Base-by-base conservation (phyloP, 1,140 invertebrate genomes). In the Drosophila punjabiensis region DNA sequence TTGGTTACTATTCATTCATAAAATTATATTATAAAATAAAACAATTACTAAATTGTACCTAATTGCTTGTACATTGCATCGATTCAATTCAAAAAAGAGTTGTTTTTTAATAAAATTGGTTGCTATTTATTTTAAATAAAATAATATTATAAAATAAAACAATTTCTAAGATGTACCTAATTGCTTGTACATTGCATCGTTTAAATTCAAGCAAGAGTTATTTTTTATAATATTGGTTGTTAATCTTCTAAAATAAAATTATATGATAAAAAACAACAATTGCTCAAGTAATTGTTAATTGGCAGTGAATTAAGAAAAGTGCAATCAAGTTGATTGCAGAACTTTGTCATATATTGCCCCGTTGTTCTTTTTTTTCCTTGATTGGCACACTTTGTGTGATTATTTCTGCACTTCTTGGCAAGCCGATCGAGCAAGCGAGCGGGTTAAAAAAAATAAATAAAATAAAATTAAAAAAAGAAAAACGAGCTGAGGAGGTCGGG, bases 351-450 rank as follows among this genome's bases (percentile, higher is more conserved):
- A 59, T 41, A 8, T 33, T 59, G 10, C 37, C 30, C 18, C 28
- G n/a, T 39, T 39, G 11, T 11, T 14, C 14, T 18, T 28, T n/a
- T 10, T 28, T 16, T 35, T 43, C 30, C 68, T 52, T 41, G 48
- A 68, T 47, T 68, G 68, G 48, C 70, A 71, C 53, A 43, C 43
- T 73, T 41, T 55, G 47, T 53, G n/a, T 33, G 73, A 66, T 67
- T 62, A 66, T 66, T 65, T 45, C 47, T 41, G 41, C 37, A 52
- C 33, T 75, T 75, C 70, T 75, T 75, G 73, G 58, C 70, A 75
- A 74, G 20, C 28, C 41, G 41, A 76, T 64, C 59, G 69, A 63
- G 55, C 48, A 9, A 30, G 24, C 32, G 7, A 64, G 56, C 39
- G 69, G 66, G 58, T 59, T 61, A 47, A n/a, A 20, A 45, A 30